Evolutionary conservation across 2,888 invertebrate genomes (phyloP), one percentile per base, ranked within the genome.

Genomic region (Chrysolina oricalcia): DNA sequence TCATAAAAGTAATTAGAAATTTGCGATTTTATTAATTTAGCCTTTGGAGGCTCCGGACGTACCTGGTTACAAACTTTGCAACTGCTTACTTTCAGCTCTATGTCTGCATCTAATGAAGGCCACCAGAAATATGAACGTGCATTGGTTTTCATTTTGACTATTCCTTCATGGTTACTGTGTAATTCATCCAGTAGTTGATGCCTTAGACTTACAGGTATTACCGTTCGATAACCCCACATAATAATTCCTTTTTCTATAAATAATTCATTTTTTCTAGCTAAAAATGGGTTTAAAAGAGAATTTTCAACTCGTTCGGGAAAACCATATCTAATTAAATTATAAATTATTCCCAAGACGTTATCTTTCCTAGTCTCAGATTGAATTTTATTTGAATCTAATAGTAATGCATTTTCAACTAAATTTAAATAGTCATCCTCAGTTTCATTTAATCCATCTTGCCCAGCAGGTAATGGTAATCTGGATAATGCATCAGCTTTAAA

Each of bases 41-140:
- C 64, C 50, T 70, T 70, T 21, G 48, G 19, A 13, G 74, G 64
- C n/a, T 70, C 70, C 21, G 71, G 19, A 63, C 53, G 62, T 48
- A n/a, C 53, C 56, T 35, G 40, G 35, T 35, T 40, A 69, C 69
- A 56, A 40, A 69, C 19, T 13, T 59, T 27, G 23, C 59, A 59
- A 15, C 19, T 59, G 13, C 23, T 23, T n/a, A 59, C 59, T 15
- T 59, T 27, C 19, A 19, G 27, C n/a, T 53, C 53, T 21, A 59
- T 41, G 8, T 53, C 70, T 48, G 56, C 64, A 40, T 72, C 64
- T 19, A 72, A 63, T 11, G 27, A 63, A 21, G 59, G 23, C 59
- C 59, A 59, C 59, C 59, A 59, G 19, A 59, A 59, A 59, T 23
- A 23, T 27, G 59, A 35, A 35, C 35, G 35, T 43, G 43, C 43